Evolutionary conservation across 2,888 invertebrate genomes (phyloP).

Genomic region (Athalia rosae): DNA sequence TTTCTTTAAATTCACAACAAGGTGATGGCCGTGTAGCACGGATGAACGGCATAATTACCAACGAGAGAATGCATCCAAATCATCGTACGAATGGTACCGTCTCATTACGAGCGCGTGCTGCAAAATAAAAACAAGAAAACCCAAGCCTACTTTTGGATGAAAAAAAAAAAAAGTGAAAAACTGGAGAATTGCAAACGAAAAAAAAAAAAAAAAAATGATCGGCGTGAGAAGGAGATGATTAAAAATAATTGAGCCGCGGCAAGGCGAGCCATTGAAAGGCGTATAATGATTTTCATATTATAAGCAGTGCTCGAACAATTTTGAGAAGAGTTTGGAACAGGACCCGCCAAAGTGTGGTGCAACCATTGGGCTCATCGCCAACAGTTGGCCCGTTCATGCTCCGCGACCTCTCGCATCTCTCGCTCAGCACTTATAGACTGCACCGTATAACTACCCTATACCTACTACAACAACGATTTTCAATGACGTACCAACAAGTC

Average conservation of each 20-base stretch:
- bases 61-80: too few species aligned
- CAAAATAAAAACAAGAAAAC: not conserved
- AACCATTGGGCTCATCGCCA: slow-evolving; percentile 47
- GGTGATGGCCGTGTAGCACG: too few species aligned
- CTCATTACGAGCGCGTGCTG: too few species aligned
- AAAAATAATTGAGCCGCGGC: slow-evolving; percentile 24
- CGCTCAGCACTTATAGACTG: slow-evolving; percentile 6
- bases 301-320: not conserved
- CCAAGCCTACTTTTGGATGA: not conserved
- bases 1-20: too few species aligned
- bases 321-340: slow-evolving; percentile 23
- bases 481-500: slow-evolving; percentile 3
- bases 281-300: slow-evolving; percentile 27
- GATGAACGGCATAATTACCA: too few species aligned
- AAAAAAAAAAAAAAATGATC: not conserved
- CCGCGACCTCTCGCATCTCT: slow-evolving; percentile 47
- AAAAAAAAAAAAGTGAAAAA: not conserved
- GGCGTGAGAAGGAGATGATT: slow-evolving; percentile 1
- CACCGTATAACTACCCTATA: not conserved
- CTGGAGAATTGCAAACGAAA: not conserved
- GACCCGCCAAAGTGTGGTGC: slow-evolving; percentile 39
- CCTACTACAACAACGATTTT: not conserved
- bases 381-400: slow-evolving; percentile 41
- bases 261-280: not conserved
- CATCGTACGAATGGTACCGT: too few species aligned